Conservation (phyloP, 2,113 vertebrate genomes). For the Zosterops japonicus region DNA sequence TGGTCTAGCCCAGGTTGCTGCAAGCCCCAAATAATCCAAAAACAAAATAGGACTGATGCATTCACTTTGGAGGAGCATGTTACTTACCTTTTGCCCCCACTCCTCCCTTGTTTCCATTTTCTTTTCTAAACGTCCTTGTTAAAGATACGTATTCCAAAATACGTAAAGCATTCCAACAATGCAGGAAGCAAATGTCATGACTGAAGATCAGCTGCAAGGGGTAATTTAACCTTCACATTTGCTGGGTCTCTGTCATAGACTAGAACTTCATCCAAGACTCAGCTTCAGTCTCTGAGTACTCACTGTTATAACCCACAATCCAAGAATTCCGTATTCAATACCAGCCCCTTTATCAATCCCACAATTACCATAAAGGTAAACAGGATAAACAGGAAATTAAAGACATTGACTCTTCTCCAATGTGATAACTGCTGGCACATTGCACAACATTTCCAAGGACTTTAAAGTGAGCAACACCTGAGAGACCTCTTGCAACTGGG, state of each 20-base stretch:
- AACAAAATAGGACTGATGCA: background rate
- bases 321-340: background rate
- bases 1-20: background rate
- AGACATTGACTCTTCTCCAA: background rate
- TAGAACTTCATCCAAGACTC: background rate
- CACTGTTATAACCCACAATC: background rate
- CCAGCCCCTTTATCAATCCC: background rate
- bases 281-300: background rate
- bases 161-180: background rate
- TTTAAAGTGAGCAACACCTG: background rate
- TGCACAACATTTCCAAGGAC: background rate
- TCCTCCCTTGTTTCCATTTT: background rate
- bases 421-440: background rate
- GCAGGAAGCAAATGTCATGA: background rate
- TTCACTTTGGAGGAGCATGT: background rate
- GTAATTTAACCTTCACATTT: background rate
- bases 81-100: background rate
- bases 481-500: background rate
- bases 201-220: background rate
- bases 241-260: background rate
- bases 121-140: background rate
- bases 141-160: background rate
- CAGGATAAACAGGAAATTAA: slow-evolving; percentile 35
- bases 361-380: background rate
- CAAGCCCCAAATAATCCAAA: background rate